Conservation (phyloP, 1,140 invertebrate genomes). For the Anastrepha ludens region DNA sequence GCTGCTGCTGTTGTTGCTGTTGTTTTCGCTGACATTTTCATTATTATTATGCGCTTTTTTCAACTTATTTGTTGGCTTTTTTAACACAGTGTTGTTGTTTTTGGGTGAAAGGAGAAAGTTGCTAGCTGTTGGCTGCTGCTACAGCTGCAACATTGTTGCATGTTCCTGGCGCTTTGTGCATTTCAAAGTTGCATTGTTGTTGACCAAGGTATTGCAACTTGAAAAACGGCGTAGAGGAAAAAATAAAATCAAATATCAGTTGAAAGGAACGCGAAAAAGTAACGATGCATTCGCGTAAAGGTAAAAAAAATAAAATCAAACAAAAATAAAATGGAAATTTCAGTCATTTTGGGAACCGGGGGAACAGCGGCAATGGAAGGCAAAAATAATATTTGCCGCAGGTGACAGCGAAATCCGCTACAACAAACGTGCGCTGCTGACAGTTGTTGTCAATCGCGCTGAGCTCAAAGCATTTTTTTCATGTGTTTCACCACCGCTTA, state of each 20-base stretch:
- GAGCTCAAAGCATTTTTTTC: neutral
- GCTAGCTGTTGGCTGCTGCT: neutral
- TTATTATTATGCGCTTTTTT: conserved; percentile 19
- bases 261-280: neutral
- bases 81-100: neutral
- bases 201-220: conserved; percentile 4
- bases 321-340: neutral
- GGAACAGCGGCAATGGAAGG: neutral
- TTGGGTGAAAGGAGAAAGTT: conserved; percentile 54
- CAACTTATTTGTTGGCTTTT: neutral
- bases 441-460: neutral
- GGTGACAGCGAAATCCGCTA: neutral
- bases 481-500: neutral
- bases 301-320: neutral
- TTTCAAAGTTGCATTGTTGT: neutral
- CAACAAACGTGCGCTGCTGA: neutral
- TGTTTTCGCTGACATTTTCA: conserved; percentile 43
- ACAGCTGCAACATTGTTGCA: conserved; percentile 38
- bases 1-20: neutral
- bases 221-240: neutral
- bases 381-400: neutral
- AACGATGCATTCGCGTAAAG: neutral
- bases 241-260: neutral
- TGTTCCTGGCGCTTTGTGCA: conserved; percentile 31
- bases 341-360: neutral